Base-by-base conservation (phyloP, 2,113 vertebrate species). In the Actenoides lindsayi region DNA sequence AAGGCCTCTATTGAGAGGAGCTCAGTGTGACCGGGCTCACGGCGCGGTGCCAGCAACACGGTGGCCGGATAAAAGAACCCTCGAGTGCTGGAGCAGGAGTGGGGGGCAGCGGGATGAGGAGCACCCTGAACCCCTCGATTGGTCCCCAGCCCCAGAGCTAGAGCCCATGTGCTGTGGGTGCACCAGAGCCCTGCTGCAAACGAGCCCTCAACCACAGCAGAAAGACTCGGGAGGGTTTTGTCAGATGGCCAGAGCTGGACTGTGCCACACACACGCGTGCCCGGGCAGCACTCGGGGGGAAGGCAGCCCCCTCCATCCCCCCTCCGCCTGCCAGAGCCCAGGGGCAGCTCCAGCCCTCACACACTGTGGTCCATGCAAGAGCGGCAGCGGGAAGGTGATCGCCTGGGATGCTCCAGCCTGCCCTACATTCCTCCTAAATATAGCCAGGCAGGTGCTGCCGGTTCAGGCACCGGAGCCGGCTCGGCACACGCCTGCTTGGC, bases 341-440 rank as follows among this genome's bases (percentile, higher is more conserved):
- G 6, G 44, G 71, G 83, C 90, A 71, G 83, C 39, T 21, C 23
- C 79, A 7, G 51, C 65, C 79, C 85, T 74, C 92, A 48, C 91
- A 21, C 14, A 78, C 70, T 10, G 25, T 4, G 30, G 39, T 87
- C 85, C 51, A 35, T 62, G 48, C 6, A 46, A 42, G 82, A 59
- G 62, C 5, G 37, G 83, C 78, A 39, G 71, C 30, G 20, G 89
- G 53, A 12, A 25, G 60, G 83, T 0, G 37, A 31, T 73, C 3
- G 35, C 84, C 71, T 20, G 63, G 78, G 90, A 87, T 78, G 68
- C 87, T 79, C 85, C 82, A 19, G 85, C 74, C 51, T 87, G 90
- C 56, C 93, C 92, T 91, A 87, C 67, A 91, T 95, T 89, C 35
- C 83, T 96, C 91, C 87, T 78, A 93, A 96, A 95, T 84, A 85